Conservation (phyloP, 1,140 invertebrate species). For the Steinernema khuongi region DNA sequence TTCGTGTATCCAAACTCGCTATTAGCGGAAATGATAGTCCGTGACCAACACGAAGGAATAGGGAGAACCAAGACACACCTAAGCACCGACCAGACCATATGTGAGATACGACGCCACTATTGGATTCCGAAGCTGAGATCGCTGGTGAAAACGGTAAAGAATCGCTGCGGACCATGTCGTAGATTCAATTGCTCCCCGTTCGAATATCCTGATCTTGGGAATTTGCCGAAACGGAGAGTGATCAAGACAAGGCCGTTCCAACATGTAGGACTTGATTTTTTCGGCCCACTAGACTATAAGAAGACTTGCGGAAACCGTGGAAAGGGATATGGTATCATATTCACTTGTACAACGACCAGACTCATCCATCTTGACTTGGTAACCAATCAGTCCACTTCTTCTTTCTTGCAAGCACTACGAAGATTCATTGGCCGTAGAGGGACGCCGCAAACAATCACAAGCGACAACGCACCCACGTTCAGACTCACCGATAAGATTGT, state of each 20-base stretch:
- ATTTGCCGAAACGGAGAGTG: not conserved
- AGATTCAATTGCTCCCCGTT: not conserved
- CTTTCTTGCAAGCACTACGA: not conserved
- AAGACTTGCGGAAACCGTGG: not conserved
- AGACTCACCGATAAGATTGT: not conserved
- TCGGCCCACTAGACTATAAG: not conserved
- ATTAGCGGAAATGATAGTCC: not conserved
- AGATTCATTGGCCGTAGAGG: not conserved
- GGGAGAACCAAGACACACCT: not conserved
- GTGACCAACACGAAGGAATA: not conserved
- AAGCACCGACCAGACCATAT: not conserved
- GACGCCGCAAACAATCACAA: not conserved
- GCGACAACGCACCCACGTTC: conserved; percentile 21
- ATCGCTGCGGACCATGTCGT: not conserved
- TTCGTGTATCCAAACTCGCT: not conserved
- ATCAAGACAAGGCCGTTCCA: not conserved
- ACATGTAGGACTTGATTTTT: not conserved
- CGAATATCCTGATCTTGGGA: not conserved
- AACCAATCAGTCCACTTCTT: not conserved
- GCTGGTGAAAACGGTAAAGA: not conserved
- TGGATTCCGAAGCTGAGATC: not conserved
- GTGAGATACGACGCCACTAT: not conserved
- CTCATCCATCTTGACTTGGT: not conserved
- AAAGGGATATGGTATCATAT: not conserved
- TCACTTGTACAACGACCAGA: not conserved